phyloP scores from a whole-genome alignment of 2,797 vertebrate genomes.

The Danio aesculapii region DNA sequence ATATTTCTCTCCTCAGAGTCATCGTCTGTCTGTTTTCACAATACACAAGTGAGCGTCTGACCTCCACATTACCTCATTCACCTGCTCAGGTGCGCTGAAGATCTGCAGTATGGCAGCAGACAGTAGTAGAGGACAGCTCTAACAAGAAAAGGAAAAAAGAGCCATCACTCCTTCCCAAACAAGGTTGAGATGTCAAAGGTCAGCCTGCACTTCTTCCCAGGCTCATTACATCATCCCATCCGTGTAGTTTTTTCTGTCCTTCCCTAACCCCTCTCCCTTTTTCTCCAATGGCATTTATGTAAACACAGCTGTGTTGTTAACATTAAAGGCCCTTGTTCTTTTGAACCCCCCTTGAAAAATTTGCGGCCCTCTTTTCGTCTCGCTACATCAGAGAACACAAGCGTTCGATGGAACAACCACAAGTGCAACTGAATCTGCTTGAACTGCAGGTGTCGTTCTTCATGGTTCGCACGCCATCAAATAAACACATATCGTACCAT shows the following conservation, averaged over 20 bases:
- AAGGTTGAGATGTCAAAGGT: constrained; percentile 52
- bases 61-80: constrained; percentile 42
- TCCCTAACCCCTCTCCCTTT: constrained; percentile 28
- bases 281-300: constrained; percentile 70
- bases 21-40: not conserved
- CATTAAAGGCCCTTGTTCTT: constrained; percentile 72
- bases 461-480: constrained; percentile 64
- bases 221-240: constrained; percentile 43
- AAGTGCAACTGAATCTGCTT: constrained; percentile 71
- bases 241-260: constrained; percentile 13
- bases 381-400: constrained; percentile 32
- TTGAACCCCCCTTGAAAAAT: constrained; percentile 64
- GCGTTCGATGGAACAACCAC: constrained; percentile 43
- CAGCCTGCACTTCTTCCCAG: constrained; percentile 16
- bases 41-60: constrained; percentile 30
- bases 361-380: constrained; percentile 25
- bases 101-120: no score
- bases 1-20: not conserved
- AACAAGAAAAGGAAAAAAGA: constrained; percentile 38
- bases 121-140: constrained; percentile 13
- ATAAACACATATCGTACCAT: constrained; percentile 55
- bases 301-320: constrained; percentile 81
- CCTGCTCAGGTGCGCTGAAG: constrained; percentile 26
- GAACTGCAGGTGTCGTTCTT: constrained; percentile 72
- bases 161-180: constrained; percentile 30